phyloP scores from a whole-genome alignment of 2,113 vertebrate genomes.

The Centropus unirufus region DNA sequence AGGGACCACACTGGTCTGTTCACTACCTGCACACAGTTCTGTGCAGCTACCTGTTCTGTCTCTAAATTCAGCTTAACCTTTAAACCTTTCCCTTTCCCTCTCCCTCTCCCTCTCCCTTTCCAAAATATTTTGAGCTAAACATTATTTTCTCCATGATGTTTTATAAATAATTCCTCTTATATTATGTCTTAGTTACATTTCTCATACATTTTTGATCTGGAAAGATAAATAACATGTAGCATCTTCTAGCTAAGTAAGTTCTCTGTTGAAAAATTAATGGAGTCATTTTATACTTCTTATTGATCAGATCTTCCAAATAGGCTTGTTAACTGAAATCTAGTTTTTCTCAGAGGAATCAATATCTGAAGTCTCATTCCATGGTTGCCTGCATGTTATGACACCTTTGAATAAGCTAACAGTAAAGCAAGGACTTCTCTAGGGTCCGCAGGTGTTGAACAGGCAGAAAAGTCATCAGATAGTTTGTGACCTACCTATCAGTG shows the following conservation, averaged over 20 bases:
- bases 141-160: not conserved
- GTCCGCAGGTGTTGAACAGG: not conserved
- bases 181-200: not conserved
- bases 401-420: not conserved
- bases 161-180: not conserved
- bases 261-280: conserved; percentile 11
- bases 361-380: not conserved
- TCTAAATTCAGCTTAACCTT: too few species aligned
- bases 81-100: too few species aligned
- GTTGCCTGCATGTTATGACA: not conserved
- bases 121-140: not conserved
- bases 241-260: not conserved
- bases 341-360: not conserved
- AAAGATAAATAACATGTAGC: not conserved
- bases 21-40: not conserved
- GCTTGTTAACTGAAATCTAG: not conserved
- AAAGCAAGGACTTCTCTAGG: not conserved
- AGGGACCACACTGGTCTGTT: not conserved
- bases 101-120: not conserved
- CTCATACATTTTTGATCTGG: not conserved
- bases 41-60: not conserved
- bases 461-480: not conserved
- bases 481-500: not conserved
- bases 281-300: not conserved
- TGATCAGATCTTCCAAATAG: not conserved